Evolutionary conservation across 2,113 vertebrate species (phyloP).

Genomic region (Tautogolabrus adspersus): DNA sequence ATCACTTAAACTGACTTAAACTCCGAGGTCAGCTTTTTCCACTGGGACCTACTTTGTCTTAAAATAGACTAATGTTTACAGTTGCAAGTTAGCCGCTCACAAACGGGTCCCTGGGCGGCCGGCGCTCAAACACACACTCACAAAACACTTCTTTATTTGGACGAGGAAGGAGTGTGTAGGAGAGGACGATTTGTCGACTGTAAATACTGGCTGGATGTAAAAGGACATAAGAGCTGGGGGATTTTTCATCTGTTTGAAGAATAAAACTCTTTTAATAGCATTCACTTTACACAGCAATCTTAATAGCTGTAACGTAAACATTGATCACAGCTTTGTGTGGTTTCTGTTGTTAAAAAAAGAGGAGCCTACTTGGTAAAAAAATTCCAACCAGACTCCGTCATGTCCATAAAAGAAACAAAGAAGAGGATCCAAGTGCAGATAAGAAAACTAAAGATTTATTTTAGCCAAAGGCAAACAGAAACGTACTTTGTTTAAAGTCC

Average conservation of each 20-base stretch:
- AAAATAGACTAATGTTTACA: constrained; percentile 81
- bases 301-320: constrained; percentile 36
- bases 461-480: too few relatives aligned
- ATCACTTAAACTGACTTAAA: constrained; percentile 52
- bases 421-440: too few relatives aligned
- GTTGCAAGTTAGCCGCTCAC: constrained; percentile 66
- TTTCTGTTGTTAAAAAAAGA: constrained; percentile 12
- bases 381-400: too few relatives aligned
- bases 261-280: constrained; percentile 11
- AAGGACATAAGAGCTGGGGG: constrained; percentile 31
- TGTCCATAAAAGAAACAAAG: too few relatives aligned
- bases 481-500: too few relatives aligned
- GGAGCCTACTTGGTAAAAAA: background rate
- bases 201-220: constrained; percentile 65
- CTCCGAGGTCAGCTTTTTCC: constrained; percentile 78
- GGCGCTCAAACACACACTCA: constrained; percentile 52
- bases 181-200: constrained; percentile 36
- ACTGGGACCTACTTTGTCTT: constrained; percentile 56
- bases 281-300: background rate
- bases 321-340: constrained; percentile 12
- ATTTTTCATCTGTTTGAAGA: constrained; percentile 35
- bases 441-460: too few relatives aligned
- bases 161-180: constrained; percentile 22
- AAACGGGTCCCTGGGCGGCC: constrained; percentile 31
- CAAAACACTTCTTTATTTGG: constrained; percentile 68